phyloP scores from a whole-genome alignment of 2,888 invertebrate genomes.

The Eilema sororculum region DNA sequence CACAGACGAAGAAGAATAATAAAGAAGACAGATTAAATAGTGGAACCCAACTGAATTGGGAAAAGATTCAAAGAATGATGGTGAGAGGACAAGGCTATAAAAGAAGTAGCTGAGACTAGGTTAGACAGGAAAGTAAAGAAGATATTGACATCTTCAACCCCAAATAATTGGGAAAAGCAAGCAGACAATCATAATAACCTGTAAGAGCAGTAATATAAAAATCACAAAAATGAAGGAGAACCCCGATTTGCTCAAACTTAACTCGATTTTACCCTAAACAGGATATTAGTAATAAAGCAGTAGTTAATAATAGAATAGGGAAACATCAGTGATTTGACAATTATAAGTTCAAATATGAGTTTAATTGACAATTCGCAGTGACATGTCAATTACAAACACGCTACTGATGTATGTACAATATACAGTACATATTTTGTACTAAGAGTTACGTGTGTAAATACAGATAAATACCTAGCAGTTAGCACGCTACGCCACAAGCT shows the following conservation, averaged over 20 bases:
- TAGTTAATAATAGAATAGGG: neutral
- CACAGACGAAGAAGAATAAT: too few species aligned
- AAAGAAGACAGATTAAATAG: too few species aligned
- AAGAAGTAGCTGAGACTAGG: too few species aligned
- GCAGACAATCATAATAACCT: neutral
- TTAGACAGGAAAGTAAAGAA: too few species aligned
- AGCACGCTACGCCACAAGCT: neutral
- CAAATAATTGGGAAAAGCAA: too few species aligned
- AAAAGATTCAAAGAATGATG: too few species aligned
- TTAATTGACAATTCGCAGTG: slow-evolving; percentile 9
- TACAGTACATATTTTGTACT: neutral
- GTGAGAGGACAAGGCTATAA: too few species aligned
- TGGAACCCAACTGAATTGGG: too few species aligned
- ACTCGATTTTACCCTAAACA: neutral
- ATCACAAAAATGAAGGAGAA: neutral
- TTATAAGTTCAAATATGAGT: slow-evolving; percentile 7
- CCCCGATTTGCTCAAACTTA: neutral
- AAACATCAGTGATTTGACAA: slow-evolving; percentile 3
- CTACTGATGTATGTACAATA: neutral
- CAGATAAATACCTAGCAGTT: too few species aligned
- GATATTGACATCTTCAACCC: too few species aligned
- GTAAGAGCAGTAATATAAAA: too few species aligned
- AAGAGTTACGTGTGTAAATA: neutral
- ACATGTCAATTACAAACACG: slow-evolving; percentile 3
- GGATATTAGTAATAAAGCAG: slow-evolving; percentile 2